Conservation (phyloP, 2,797 vertebrate genomes). For the Tiaroga cobitis region DNA sequence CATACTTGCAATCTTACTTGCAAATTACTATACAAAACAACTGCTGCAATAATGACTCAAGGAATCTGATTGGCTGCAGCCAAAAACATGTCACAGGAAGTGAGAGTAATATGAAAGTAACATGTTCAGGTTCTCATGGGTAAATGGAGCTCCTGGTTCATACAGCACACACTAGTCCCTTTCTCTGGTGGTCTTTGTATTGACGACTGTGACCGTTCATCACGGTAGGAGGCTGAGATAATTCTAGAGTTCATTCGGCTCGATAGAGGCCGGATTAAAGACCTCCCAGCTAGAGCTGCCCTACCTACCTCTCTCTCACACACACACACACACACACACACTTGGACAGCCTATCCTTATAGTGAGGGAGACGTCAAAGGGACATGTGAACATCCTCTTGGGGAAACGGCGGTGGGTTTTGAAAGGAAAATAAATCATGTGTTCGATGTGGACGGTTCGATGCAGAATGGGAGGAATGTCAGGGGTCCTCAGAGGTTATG, state of each 20-base stretch:
- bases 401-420: slow-evolving; percentile 11
- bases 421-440: slow-evolving; percentile 31
- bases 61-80: not conserved
- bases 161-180: not conserved
- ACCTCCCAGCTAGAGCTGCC: slow-evolving; percentile 43
- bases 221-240: slow-evolving; percentile 27
- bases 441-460: slow-evolving; percentile 34
- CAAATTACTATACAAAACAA: not conserved
- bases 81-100: not conserved
- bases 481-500: slow-evolving; percentile 18
- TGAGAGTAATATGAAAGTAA: not conserved
- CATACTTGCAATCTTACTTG: not conserved
- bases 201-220: slow-evolving; percentile 29
- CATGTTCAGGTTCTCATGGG: slow-evolving; percentile 23
- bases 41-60: not conserved
- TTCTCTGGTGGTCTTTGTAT: slow-evolving; percentile 41
- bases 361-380: not conserved
- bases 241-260: slow-evolving; percentile 38
- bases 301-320: slow-evolving; percentile 1
- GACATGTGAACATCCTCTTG: slow-evolving; percentile 9
- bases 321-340: slow-evolving; percentile 13
- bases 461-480: slow-evolving; percentile 44
- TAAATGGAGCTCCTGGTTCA: slow-evolving; percentile 1
- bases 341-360: not conserved
- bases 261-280: slow-evolving; percentile 43